phyloP scores from a whole-genome alignment of 2,797 vertebrate genomes.

The Hydrophis major region DNA sequence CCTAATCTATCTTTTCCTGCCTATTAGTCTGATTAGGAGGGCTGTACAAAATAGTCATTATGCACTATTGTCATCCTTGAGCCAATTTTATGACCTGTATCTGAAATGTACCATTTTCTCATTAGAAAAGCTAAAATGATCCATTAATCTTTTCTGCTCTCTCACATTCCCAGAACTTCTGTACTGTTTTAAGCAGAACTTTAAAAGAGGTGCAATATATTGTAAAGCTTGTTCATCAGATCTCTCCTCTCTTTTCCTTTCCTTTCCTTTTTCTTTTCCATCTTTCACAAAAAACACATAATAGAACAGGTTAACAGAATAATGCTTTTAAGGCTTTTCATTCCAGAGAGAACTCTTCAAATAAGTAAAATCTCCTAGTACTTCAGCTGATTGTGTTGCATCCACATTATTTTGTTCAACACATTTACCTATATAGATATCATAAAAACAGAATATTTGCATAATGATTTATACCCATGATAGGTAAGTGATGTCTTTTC shows the following conservation, averaged over 20 bases:
- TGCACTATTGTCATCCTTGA: slow-evolving; percentile 62
- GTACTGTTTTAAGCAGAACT: slow-evolving; percentile 19
- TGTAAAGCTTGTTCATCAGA: not conserved
- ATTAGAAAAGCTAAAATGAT: slow-evolving; percentile 60
- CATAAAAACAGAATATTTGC: not conserved
- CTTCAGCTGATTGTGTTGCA: not conserved
- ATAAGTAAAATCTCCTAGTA: not conserved
- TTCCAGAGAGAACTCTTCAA: not conserved
- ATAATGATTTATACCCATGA: not conserved
- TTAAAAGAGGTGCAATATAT: slow-evolving; percentile 12
- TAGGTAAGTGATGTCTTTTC: not conserved
- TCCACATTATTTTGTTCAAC: not conserved
- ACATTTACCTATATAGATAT: not conserved
- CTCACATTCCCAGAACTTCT: not conserved
- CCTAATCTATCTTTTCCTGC: slow-evolving; percentile 66
- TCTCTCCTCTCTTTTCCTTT: too few species aligned
- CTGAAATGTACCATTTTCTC: slow-evolving; percentile 51
- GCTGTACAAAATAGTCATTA: slow-evolving; percentile 58
- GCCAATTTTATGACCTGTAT: slow-evolving; percentile 67
- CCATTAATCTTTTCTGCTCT: slow-evolving; percentile 49
- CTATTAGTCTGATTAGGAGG: slow-evolving; percentile 63
- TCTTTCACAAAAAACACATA: not conserved
- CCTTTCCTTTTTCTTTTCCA: too few species aligned
- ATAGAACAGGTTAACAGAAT: not conserved
- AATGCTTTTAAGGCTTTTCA: not conserved